phyloP scores from a whole-genome alignment of 2,113 vertebrate species.

The Cinclus cinclus region DNA sequence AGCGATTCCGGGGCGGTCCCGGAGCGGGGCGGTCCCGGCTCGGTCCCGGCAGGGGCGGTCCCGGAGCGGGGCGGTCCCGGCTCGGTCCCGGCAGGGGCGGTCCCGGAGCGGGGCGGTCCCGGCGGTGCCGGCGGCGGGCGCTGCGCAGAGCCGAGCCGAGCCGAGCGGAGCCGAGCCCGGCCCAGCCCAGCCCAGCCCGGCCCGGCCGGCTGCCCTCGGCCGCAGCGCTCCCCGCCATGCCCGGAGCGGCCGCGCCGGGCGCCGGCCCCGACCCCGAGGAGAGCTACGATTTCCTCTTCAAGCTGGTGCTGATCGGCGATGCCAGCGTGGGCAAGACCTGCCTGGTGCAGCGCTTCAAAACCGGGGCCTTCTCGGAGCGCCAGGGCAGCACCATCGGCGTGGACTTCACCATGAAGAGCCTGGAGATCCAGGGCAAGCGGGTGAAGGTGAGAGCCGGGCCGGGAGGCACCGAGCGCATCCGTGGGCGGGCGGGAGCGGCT shows the following conservation, averaged over 20 bases:
- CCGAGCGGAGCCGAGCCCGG: not conserved
- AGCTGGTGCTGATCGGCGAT: slow-evolving; percentile 86
- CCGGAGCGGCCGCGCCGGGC: not conserved
- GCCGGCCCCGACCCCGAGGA: slow-evolving; percentile 76
- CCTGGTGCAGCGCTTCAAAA: slow-evolving; percentile 87
- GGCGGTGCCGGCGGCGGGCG: not conserved
- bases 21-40: not conserved
- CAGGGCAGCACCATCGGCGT: slow-evolving; percentile 88
- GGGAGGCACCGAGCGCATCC: too few relatives aligned
- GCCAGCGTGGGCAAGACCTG: slow-evolving; percentile 88
- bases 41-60: too few relatives aligned
- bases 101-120: too few relatives aligned
- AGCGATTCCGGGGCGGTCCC: not conserved
- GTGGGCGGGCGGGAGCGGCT: too few relatives aligned
- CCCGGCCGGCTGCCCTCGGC: not conserved
- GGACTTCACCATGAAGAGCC: slow-evolving; percentile 88
- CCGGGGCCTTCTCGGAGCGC: slow-evolving; percentile 81
- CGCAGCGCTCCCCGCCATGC: not conserved
- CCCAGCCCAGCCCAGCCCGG: too few relatives aligned
- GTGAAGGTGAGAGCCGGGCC: slow-evolving; percentile 76
- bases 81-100: not conserved
- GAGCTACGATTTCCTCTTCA: slow-evolving; percentile 84
- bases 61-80: too few relatives aligned
- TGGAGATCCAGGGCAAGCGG: slow-evolving; percentile 85
- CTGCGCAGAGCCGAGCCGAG: not conserved